These are phyloP conservation scores for Cyaniris semiargus DNA, from an alignment of 2,888 invertebrate species.

Conservation along the genomic window DNA sequence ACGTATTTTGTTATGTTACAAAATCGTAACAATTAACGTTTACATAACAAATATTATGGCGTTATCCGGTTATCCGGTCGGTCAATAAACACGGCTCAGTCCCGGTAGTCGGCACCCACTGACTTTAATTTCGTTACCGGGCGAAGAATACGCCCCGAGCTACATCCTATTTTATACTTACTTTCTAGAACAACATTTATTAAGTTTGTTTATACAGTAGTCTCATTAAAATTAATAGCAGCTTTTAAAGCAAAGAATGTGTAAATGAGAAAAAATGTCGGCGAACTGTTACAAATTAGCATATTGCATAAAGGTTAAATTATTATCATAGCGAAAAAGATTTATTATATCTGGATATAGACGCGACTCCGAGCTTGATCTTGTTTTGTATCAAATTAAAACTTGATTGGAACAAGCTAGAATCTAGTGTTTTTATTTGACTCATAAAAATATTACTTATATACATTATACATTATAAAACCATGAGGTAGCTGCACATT, in stretches of 20 bases:
- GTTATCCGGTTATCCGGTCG: neutral
- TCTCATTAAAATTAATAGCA: neutral
- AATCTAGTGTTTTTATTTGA: neutral
- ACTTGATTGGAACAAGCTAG: neutral
- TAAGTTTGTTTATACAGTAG: neutral
- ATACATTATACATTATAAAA: neutral
- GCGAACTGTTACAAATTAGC: neutral
- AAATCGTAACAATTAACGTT: neutral
- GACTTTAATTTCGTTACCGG: constrained; percentile 16
- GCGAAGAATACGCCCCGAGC: neutral
- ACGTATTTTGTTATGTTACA: no score
- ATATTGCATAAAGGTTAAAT: neutral
- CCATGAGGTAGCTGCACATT: neutral
- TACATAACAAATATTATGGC: neutral
- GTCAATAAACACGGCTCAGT: neutral
- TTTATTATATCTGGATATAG: neutral
- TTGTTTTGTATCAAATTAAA: neutral
- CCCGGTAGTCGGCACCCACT: constrained; percentile 7
- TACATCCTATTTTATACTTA: neutral
- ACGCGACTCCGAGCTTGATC: neutral
- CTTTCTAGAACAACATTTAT: neutral
- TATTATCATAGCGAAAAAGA: neutral
- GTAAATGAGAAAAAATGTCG: neutral
- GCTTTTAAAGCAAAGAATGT: neutral
- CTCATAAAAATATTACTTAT: neutral